Conservation (phyloP, 2,113 vertebrate species). For the Trichomycterus rosablanca region DNA sequence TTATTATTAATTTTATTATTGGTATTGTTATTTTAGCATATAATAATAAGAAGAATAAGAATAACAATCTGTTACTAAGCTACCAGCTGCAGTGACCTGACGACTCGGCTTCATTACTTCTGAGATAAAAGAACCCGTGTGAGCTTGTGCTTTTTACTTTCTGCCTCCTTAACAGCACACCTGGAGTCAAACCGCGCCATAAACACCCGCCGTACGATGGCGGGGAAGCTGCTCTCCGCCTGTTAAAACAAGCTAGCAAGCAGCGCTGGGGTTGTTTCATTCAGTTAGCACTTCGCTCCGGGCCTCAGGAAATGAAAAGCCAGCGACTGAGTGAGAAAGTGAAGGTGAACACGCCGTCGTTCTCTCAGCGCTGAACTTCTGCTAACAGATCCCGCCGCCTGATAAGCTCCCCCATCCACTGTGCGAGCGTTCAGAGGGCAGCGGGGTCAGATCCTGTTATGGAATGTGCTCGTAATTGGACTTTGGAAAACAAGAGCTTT, state of each 20-base stretch:
- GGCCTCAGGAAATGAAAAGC: constrained; percentile 71
- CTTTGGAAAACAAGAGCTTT: constrained; percentile 43
- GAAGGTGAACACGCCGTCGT: constrained; percentile 41
- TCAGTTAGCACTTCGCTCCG: constrained; percentile 51
- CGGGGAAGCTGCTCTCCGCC: background rate
- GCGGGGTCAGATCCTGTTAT: constrained; percentile 48
- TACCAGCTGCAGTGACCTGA: too few relatives aligned
- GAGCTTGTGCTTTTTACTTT: too few relatives aligned
- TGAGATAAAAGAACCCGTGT: too few relatives aligned
- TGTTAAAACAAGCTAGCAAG: constrained; percentile 12
- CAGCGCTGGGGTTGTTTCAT: constrained; percentile 16
- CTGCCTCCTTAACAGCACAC: constrained; percentile 8
- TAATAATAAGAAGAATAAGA: too few relatives aligned
- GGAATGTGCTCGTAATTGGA: constrained; percentile 56
- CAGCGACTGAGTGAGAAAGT: constrained; percentile 56
- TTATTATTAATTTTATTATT: too few relatives aligned
- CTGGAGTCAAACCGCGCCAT: constrained; percentile 15
- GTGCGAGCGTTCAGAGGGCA: constrained; percentile 40
- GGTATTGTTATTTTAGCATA: too few relatives aligned
- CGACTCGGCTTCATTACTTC: too few relatives aligned
- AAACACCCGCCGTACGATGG: constrained; percentile 20
- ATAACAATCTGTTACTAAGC: too few relatives aligned
- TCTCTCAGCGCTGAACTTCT: constrained; percentile 43
- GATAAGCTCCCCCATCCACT: constrained; percentile 41
- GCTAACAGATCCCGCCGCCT: constrained; percentile 33